Base-by-base conservation (phyloP, 2,113 vertebrate species). In the Calidris pugnax region DNA sequence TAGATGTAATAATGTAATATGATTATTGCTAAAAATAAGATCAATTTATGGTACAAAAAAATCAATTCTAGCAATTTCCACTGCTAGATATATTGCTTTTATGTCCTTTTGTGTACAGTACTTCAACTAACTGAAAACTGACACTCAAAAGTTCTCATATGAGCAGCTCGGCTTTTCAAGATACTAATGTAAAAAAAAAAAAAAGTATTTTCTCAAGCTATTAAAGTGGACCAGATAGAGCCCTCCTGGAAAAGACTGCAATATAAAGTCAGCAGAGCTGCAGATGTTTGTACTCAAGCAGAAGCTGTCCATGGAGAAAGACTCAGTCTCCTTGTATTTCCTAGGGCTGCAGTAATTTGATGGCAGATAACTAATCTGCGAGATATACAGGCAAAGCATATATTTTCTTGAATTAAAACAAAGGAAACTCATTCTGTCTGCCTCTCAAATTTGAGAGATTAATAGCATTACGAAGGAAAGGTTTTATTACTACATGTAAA, bases 21-120 rank as follows among this genome's bases (percentile, higher is more conserved):
- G 66, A 91, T 93, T 95, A 85, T 93, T 79, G 85, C 82, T 94
- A 94, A 97, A 96, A 96, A 55, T 60, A 96, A 94, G 53, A 69
- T 89, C 76, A 86, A 74, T 96, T 97, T 83, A 68, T 93, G 37
- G 79, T 33, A 90, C 14, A 92, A 94, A 92, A 94, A 92, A 95
- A 92, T 83, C 75, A 86, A 93, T 96, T 90, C 60, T 26, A 87
- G 87, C 66, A 89, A 89, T 95, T 97, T 91, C 87, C 60, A 78
- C 45, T 85, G 80, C 75, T 76, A 85, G 72, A 96, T 41, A 84
- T 87, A 91, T 92, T 68, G n/a, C 89, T 96, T 95, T 95, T 87
- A 74, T 48, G 32, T 81, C 87, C n/a, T 89, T 95, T 78, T 47
- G 45, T 87, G 16, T 86, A 85, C 33, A 35, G 43, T 85, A 45